Base-by-base conservation (phyloP, 2,888 invertebrate genomes). In the Plebejus melissa region DNA sequence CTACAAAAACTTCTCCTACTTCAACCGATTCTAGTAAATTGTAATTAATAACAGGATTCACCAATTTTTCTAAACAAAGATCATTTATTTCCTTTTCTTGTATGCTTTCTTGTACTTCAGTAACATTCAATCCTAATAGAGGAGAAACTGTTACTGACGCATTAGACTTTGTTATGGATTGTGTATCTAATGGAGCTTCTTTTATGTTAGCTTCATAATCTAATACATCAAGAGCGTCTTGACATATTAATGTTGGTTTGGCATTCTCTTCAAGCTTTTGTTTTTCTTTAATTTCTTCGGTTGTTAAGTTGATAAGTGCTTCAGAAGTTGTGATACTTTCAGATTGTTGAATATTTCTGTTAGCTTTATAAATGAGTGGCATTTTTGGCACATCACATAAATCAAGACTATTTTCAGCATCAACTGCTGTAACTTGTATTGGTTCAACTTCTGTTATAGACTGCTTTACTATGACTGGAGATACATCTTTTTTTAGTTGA, bases 1-100 rank as follows among this genome's bases (percentile, higher is more conserved):
- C 96, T 2, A 96, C 89, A 80, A 95, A 93, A 41, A 96, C 94
- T 92, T 97, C 96, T 76, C 95, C 95, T 5, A 97, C 91, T 81
- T 95, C 90, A 76, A 96, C 74, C 13, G 96, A 93, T 87, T 96
- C 96, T 57, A 94, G 89, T 70, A 95, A 87, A 79, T 95, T 94
- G 74, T 96, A 93, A 78, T 95, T 95, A 11, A 95, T 84, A 85
- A 95, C 95, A 6, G 96, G 94, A 80, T 91, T 94, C 0, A 92
- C 94, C 16, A 90, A 81, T 77, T 91, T 87, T 46, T 94, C 94
- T 82, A 90, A 91, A 28, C 81, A 81, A 69, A 85, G 81, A 4
- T 88, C 88, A 75, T 92, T 89, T 16, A 96, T 88, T 75, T 94
- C 93, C 46, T 94, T 92, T 87, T 96, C 96, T 77, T 93, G 93